Conservation (phyloP, 92 coral and sea anemone species). For the Phenganax stokvisi region DNA sequence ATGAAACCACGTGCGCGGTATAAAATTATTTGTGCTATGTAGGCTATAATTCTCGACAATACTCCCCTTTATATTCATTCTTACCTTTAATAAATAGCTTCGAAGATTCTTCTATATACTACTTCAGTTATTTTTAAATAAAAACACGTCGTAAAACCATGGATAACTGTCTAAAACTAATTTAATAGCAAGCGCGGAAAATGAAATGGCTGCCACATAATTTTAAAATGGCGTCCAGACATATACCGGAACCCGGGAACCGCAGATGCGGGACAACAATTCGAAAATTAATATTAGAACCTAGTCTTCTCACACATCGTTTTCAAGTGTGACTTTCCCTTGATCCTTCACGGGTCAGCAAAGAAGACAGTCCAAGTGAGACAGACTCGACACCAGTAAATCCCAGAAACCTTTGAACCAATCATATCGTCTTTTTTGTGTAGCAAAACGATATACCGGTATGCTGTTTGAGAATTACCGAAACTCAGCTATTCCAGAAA, state of each 20-base stretch:
- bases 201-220: not conserved
- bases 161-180: not conserved
- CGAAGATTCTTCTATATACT: too few species aligned
- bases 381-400: too few species aligned
- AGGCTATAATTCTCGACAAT: too few species aligned
- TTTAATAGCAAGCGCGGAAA: not conserved
- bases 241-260: constrained; percentile 2
- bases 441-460: not conserved
- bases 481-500: not conserved
- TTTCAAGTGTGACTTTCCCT: too few species aligned
- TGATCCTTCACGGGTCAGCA: too few species aligned
- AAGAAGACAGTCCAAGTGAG: too few species aligned
- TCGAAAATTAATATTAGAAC: too few species aligned
- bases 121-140: not conserved
- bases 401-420: not conserved
- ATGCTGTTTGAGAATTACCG: not conserved
- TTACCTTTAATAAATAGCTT: too few species aligned
- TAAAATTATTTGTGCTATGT: too few species aligned
- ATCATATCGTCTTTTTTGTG: not conserved
- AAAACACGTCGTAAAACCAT: not conserved
- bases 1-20: too few species aligned
- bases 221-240: not conserved
- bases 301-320: too few species aligned
- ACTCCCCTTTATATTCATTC: too few species aligned
- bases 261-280: not conserved